Conservation (phyloP, 2,113 vertebrate genomes). For the Sinocyclocheilus anophthalmus region DNA sequence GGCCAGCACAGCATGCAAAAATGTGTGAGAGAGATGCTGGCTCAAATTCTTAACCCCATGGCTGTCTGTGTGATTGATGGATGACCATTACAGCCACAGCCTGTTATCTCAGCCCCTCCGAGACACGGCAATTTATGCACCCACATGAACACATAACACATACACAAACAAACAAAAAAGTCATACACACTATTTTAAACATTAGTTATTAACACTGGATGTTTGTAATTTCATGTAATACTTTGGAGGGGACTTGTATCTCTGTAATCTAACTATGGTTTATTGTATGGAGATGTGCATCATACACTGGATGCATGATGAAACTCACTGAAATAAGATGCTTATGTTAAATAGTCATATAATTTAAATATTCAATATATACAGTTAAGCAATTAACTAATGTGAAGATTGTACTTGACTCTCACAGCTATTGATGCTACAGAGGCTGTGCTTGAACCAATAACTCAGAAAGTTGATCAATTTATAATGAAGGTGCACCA, state of each 20-base stretch:
- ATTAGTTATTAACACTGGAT: not conserved
- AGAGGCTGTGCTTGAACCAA: not conserved
- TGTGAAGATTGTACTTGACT: not conserved
- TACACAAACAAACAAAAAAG: slow-evolving; percentile 9
- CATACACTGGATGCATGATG: not conserved
- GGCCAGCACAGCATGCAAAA: slow-evolving; percentile 45
- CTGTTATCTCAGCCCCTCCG: slow-evolving; percentile 63
- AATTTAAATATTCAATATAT: not conserved
- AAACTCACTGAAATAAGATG: not conserved
- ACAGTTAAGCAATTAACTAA: not conserved
- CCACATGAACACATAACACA: slow-evolving; percentile 58
- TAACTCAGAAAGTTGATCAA: not conserved
- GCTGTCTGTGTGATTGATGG: slow-evolving; percentile 62
- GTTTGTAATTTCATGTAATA: too few relatives aligned
- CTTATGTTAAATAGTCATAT: not conserved
- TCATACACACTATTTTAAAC: not conserved
- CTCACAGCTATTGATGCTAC: not conserved
- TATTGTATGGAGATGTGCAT: not conserved
- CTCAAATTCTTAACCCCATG: slow-evolving; percentile 44
- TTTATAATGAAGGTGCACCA: not conserved
- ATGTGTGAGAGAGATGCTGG: slow-evolving; percentile 40
- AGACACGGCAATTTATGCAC: slow-evolving; percentile 50
- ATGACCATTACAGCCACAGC: slow-evolving; percentile 50
- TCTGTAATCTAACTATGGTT: not conserved
- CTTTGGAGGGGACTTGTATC: not conserved